A percentile compares a stretch with the other conserved stretches of the same genome.
Conservation (phyloP, 2,888 invertebrate genomes). For the Neoscelio sp. region DNA sequence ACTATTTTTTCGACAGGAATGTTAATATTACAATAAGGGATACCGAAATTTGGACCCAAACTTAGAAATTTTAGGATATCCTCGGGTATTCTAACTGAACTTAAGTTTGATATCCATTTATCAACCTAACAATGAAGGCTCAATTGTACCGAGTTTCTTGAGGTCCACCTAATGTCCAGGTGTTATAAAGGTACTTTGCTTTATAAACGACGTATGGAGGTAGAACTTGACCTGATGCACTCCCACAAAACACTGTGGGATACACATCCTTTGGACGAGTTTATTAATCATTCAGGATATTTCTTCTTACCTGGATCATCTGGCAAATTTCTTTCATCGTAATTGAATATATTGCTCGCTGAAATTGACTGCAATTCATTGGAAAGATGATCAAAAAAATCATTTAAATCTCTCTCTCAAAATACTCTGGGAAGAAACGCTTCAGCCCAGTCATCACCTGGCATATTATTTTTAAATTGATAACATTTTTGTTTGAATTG, state of each 20-base stretch:
- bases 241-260: conserved; percentile 42
- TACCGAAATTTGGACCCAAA: too few species aligned
- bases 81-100: too few species aligned
- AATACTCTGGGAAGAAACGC: conserved; percentile 7
- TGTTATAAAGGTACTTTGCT: conserved; percentile 11
- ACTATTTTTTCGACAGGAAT: too few species aligned
- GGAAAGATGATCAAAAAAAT: conserved; percentile 12
- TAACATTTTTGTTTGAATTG: not conserved
- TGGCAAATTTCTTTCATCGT: conserved; percentile 27
- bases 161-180: conserved; percentile 29
- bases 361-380: conserved; percentile 6
- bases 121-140: conserved; percentile 36
- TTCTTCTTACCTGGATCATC: conserved; percentile 26
- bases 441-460: conserved; percentile 40
- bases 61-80: too few species aligned
- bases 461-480: conserved; percentile 38
- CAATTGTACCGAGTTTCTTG: conserved; percentile 27
- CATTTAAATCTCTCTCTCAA: conserved; percentile 23
- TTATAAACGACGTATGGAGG: conserved; percentile 43
- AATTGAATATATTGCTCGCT: conserved; percentile 37
- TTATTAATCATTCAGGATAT: conserved; percentile 8
- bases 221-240: conserved; percentile 17
- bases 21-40: too few species aligned
- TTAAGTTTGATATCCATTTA: too few species aligned
- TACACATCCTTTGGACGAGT: conserved; percentile 28